Evolutionary conservation across 2,888 invertebrate species (phyloP).

Genomic region (Synergus umbraculus): DNA sequence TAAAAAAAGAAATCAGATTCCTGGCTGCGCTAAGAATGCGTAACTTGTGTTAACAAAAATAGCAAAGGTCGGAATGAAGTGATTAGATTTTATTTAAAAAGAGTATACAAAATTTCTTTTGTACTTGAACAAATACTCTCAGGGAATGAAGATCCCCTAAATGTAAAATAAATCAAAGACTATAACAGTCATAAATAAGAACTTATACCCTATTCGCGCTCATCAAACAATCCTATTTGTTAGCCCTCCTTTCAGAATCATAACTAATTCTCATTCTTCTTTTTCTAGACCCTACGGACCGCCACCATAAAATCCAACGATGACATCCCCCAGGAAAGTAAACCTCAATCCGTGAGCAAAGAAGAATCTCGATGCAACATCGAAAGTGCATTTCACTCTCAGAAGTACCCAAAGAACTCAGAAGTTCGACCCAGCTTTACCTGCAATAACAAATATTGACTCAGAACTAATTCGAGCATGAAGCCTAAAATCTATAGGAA

Average conservation of each 20-base stretch:
- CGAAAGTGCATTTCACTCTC: slow-evolving; percentile 9
- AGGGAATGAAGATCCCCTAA: no score
- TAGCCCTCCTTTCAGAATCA: neutral
- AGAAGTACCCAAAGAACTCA: slow-evolving; percentile 12
- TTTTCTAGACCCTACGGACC: slow-evolving; percentile 1
- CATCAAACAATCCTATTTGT: neutral
- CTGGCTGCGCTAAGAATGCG: no score
- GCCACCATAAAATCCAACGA: neutral
- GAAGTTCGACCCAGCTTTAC: slow-evolving; percentile 25
- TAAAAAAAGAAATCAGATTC: slow-evolving; percentile 11
- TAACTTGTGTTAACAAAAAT: no score
- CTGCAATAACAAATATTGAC: slow-evolving; percentile 35
- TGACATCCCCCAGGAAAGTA: slow-evolving; percentile 26
- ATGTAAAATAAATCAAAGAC: no score
- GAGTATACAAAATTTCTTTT: no score
- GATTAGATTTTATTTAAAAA: no score
- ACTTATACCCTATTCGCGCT: neutral
- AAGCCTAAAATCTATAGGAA: slow-evolving; percentile 29
- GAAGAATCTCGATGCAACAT: slow-evolving; percentile 26
- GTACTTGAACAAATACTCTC: no score
- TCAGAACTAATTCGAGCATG: slow-evolving; percentile 32
- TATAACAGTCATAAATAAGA: neutral
- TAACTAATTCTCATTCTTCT: neutral
- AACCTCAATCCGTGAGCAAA: slow-evolving; percentile 36
- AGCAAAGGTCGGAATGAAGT: no score